phyloP scores from a whole-genome alignment of 2,888 invertebrate genomes.

The Empis livida region DNA sequence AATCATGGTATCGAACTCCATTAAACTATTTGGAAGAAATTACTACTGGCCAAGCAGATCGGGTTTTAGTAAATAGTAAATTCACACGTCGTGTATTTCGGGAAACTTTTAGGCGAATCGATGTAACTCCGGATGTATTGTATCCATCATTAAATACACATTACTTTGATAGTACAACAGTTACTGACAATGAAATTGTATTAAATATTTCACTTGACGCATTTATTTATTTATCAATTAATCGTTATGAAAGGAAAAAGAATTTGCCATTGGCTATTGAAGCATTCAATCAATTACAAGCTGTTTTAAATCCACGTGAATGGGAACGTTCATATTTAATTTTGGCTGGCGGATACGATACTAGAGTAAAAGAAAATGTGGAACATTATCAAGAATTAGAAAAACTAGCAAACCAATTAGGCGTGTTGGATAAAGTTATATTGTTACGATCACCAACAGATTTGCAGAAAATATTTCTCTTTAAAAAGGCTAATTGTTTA shows the following conservation, averaged over 20 bases:
- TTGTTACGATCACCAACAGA: conserved; percentile 84
- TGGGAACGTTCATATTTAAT: conserved; percentile 67
- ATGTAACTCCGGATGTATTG: conserved; percentile 63
- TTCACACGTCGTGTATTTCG: conserved; percentile 88
- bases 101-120: conserved; percentile 67
- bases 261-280: conserved; percentile 75
- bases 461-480: conserved; percentile 63
- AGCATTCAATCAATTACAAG: conserved; percentile 57
- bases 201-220: conserved; percentile 40
- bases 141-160: conserved; percentile 88
- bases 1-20: conserved; percentile 71
- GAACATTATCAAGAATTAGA: conserved; percentile 69
- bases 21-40: conserved; percentile 84
- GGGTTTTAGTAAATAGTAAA: conserved; percentile 87
- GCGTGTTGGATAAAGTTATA: conserved; percentile 58
- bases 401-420: conserved; percentile 47
- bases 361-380: conserved; percentile 73
- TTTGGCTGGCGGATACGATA: conserved; percentile 94
- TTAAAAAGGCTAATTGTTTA: conserved; percentile 64
- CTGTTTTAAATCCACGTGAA: conserved; percentile 39
- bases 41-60: conserved; percentile 77
- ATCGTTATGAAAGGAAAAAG: conserved; percentile 95
- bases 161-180: conserved; percentile 46
- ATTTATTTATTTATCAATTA: conserved; percentile 80
- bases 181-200: conserved; percentile 23